These are phyloP conservation scores for Fundulus diaphanus DNA, from an alignment of 2,797 vertebrate genomes.

Conservation along the genomic window DNA sequence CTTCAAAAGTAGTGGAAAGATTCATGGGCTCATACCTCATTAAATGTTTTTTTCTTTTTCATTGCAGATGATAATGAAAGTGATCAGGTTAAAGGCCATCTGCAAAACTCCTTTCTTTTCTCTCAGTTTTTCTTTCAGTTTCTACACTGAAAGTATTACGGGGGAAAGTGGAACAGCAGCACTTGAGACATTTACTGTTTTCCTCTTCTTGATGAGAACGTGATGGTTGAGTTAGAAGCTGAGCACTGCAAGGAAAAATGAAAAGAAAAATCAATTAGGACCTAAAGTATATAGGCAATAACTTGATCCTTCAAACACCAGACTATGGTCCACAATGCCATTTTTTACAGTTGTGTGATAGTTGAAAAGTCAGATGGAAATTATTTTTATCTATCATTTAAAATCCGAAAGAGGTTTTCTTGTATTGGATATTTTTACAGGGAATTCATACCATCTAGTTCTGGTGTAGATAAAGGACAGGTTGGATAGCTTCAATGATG, in stretches of 20 bases:
- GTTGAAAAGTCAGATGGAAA: background rate
- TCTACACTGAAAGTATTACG: constrained; percentile 58
- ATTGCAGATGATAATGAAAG: constrained; percentile 39
- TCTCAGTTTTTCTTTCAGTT: constrained; percentile 43
- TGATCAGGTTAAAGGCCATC: constrained; percentile 14
- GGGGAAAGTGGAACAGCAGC: constrained; percentile 56
- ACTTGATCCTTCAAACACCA: constrained; percentile 40
- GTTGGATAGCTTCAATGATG: constrained; percentile 1
- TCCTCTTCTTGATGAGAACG: constrained; percentile 65
- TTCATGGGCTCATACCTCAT: constrained; percentile 2
- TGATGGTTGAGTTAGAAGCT: constrained; percentile 79
- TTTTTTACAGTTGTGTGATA: background rate
- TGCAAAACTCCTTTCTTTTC: constrained; percentile 37
- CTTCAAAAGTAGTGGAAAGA: background rate
- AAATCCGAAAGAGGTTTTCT: background rate
- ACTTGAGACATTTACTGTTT: constrained; percentile 49
- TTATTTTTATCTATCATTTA: background rate
- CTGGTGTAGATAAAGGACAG: constrained; percentile 40
- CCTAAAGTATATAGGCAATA: background rate
- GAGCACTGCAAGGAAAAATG: constrained; percentile 78
- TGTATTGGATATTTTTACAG: background rate
- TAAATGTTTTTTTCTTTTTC: constrained; percentile 13
- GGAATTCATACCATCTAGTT: constrained; percentile 18
- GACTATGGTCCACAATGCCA: constrained; percentile 17
- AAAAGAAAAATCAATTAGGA: constrained; percentile 49